These are phyloP conservation scores for Unio pictorum DNA, from an alignment of 2,888 invertebrate genomes.

Conservation along the genomic window DNA sequence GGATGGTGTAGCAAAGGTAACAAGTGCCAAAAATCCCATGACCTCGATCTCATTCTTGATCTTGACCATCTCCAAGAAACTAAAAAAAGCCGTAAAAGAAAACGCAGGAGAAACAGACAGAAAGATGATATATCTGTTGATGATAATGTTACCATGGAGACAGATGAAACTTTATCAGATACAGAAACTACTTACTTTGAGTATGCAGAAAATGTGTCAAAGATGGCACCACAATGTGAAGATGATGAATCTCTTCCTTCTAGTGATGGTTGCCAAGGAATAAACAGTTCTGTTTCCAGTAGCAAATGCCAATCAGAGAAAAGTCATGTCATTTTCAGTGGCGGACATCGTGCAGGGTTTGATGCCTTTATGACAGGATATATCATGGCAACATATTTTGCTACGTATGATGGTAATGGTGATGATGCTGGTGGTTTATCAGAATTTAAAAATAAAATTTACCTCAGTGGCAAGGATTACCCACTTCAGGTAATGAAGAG, in stretches of 20 bases:
- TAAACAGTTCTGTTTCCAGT: not conserved
- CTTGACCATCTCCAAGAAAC: constrained; percentile 46
- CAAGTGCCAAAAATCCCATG: constrained; percentile 67
- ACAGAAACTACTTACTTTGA: not conserved
- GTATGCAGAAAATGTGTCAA: not conserved
- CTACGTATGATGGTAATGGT: constrained; percentile 20
- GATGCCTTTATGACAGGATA: constrained; percentile 74
- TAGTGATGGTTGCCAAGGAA: too few species aligned
- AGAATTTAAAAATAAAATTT: constrained; percentile 67
- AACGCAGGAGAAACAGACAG: constrained; percentile 31
- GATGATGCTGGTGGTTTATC: constrained; percentile 39
- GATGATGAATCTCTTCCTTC: too few species aligned
- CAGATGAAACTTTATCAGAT: not conserved
- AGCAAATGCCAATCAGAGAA: not conserved
- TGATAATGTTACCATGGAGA: constrained; percentile 10
- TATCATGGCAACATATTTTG: constrained; percentile 63
- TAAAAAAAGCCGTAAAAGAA: constrained; percentile 50
- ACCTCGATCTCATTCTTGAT: constrained; percentile 70
- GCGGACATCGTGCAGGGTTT: constrained; percentile 71
- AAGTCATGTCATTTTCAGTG: constrained; percentile 19
- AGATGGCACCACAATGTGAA: not conserved
- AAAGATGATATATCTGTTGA: constrained; percentile 9
- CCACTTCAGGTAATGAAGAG: constrained; percentile 68
- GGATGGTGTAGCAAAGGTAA: constrained; percentile 69
- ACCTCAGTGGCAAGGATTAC: constrained; percentile 70